These are phyloP conservation scores for Drosophila insularis DNA, from an alignment of 1,140 invertebrate genomes.

Conservation along the genomic window DNA sequence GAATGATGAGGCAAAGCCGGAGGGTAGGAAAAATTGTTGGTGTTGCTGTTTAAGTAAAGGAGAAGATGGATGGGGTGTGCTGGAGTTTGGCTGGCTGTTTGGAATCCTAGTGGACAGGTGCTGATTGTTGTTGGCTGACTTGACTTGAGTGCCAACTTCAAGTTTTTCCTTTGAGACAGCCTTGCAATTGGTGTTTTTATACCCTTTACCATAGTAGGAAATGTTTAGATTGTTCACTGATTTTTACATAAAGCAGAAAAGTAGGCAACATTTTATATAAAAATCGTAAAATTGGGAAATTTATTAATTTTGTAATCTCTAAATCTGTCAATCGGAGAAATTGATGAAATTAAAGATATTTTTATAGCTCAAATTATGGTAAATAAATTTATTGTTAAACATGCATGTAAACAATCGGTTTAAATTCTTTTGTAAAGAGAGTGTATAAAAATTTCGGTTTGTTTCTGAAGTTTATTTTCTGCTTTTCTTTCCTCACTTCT, in stretches of 20 bases:
- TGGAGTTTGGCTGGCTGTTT: slow-evolving; percentile 9
- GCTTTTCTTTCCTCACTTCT: slow-evolving; percentile 13
- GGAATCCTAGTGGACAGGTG: slow-evolving; percentile 40
- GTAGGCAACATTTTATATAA: slow-evolving; percentile 19
- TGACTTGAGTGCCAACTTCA: slow-evolving; percentile 54
- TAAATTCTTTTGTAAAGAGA: background rate
- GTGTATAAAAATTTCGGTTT: background rate
- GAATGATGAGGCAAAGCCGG: slow-evolving; percentile 26
- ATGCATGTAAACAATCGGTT: too few relatives aligned
- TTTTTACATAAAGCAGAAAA: background rate
- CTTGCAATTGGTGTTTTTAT: slow-evolving; percentile 3
- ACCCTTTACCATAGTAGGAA: background rate
- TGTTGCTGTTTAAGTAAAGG: too few relatives aligned
- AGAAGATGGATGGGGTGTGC: background rate
- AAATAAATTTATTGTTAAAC: too few relatives aligned
- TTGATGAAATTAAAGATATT: too few relatives aligned
- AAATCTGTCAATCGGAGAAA: too few relatives aligned
- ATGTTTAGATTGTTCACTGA: background rate
- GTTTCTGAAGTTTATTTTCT: slow-evolving; percentile 27
- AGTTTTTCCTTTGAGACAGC: slow-evolving; percentile 11
- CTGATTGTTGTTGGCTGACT: slow-evolving; percentile 49
- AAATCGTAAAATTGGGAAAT: background rate
- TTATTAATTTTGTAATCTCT: too few relatives aligned
- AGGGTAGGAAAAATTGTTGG: slow-evolving; percentile 11
- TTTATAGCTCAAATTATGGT: too few relatives aligned